Conservation (phyloP, 2,113 vertebrate genomes). For the Equus quagga region DNA sequence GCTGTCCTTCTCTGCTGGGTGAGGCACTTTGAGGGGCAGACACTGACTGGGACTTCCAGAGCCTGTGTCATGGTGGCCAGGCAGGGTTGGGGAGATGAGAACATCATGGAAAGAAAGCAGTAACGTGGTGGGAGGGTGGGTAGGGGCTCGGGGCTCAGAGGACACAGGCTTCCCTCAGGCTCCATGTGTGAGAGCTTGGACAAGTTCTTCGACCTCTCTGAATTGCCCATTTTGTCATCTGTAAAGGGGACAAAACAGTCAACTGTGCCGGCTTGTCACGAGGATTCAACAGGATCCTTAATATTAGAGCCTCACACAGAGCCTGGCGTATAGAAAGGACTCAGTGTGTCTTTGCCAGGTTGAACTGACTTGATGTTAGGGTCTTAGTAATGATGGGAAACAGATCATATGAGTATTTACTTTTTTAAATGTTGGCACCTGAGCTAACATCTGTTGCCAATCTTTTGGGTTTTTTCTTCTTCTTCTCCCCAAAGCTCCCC, state of each 20-base stretch:
- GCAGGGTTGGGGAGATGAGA: background rate
- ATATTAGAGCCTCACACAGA: background rate
- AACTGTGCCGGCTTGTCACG: background rate
- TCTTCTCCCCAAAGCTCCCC: no score
- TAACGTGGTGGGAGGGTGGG: background rate
- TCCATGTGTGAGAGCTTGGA: background rate
- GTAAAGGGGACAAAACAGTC: background rate
- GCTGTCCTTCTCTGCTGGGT: background rate
- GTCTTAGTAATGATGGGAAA: background rate
- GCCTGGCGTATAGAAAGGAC: background rate
- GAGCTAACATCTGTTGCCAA: no score
- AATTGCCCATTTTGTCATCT: background rate
- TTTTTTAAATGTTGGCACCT: no score
- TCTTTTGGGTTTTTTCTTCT: no score
- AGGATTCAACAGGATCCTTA: background rate
- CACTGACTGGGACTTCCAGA: background rate
- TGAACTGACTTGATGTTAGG: background rate
- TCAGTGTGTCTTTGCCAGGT: background rate
- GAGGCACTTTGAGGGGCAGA: background rate
- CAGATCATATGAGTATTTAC: background rate
- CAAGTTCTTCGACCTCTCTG: background rate
- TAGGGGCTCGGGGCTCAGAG: background rate
- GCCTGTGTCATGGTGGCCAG: background rate
- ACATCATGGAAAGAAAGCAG: background rate
- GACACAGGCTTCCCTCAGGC: background rate